phyloP scores from a whole-genome alignment of 2,888 invertebrate species.

The Acleris literana region DNA sequence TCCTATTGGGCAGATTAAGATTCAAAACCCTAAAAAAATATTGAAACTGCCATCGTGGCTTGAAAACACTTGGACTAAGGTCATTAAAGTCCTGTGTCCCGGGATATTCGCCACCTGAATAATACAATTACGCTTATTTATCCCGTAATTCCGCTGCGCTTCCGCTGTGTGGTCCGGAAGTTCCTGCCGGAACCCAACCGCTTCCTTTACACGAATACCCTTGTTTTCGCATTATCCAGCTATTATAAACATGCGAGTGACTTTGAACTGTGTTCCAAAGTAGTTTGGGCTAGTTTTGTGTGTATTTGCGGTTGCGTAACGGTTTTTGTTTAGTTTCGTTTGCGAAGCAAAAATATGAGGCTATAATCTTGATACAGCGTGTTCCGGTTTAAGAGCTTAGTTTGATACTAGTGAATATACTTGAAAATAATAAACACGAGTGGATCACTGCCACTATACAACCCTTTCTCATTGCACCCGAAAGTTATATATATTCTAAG shows the following conservation, averaged over 20 bases:
- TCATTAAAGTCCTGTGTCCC: not conserved
- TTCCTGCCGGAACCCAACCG: constrained; percentile 27
- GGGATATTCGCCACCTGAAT: constrained; percentile 21
- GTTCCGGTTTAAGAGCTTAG: constrained; percentile 1
- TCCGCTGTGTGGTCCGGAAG: constrained; percentile 31
- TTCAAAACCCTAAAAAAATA: too few relatives aligned
- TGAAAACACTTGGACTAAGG: not conserved
- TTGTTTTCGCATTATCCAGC: constrained; percentile 34
- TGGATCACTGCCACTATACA: too few relatives aligned
- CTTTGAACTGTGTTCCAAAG: not conserved
- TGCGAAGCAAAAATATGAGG: not conserved
- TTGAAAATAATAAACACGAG: too few relatives aligned
- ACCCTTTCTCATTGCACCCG: too few relatives aligned
- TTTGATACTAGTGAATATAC: too few relatives aligned
- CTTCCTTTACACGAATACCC: constrained; percentile 34
- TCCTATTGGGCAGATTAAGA: too few relatives aligned
- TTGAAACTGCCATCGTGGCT: too few relatives aligned
- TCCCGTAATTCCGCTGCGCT: constrained; percentile 33
- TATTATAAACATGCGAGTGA: constrained; percentile 13
- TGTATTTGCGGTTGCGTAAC: not conserved
- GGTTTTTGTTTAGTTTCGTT: constrained; percentile 24
- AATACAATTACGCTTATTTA: constrained; percentile 35
- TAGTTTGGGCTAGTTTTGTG: not conserved
- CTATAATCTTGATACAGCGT: constrained; percentile 5
- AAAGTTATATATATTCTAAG: too few relatives aligned